Evolutionary conservation across 2,113 vertebrate species (phyloP).

Genomic region (Gallinago undulata): DNA sequence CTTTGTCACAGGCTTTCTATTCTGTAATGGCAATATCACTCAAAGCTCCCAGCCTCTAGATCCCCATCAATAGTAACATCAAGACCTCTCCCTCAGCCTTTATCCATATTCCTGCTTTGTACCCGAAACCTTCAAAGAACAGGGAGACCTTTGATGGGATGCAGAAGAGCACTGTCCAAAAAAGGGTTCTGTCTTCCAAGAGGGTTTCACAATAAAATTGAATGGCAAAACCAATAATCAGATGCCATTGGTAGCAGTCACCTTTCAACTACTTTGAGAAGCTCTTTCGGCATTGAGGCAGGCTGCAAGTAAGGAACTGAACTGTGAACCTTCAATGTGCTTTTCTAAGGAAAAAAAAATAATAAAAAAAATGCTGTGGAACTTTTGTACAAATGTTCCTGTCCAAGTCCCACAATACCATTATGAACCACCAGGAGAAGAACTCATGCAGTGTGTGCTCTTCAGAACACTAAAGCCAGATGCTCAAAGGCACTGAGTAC

Average conservation of each 20-base stretch:
- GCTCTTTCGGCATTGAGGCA: not conserved
- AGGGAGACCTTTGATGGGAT: not conserved
- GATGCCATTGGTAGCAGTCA: not conserved
- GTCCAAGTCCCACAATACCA: not conserved
- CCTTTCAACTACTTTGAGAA: not conserved
- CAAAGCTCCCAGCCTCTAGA: not conserved
- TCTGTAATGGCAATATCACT: not conserved
- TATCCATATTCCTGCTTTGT: not conserved
- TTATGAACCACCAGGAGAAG: not conserved
- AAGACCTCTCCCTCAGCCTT: not conserved
- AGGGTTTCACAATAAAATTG: not conserved
- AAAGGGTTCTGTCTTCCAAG: not conserved
- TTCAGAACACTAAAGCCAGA: not conserved
- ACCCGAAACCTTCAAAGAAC: not conserved
- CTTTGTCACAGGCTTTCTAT: not conserved
- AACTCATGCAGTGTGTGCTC: not conserved
- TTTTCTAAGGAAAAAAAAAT: not conserved
- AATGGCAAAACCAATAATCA: not conserved
- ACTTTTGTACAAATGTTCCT: not conserved
- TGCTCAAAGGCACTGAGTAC: not conserved
- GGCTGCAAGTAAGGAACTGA: not conserved
- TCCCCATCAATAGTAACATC: fast-evolving
- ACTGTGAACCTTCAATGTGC: not conserved
- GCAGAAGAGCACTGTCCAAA: not conserved
- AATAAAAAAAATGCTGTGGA: not conserved